Evolutionary conservation across 2,113 vertebrate species (phyloP), one percentile per base, ranked within the genome.

Genomic region (Fregata magnificens): DNA sequence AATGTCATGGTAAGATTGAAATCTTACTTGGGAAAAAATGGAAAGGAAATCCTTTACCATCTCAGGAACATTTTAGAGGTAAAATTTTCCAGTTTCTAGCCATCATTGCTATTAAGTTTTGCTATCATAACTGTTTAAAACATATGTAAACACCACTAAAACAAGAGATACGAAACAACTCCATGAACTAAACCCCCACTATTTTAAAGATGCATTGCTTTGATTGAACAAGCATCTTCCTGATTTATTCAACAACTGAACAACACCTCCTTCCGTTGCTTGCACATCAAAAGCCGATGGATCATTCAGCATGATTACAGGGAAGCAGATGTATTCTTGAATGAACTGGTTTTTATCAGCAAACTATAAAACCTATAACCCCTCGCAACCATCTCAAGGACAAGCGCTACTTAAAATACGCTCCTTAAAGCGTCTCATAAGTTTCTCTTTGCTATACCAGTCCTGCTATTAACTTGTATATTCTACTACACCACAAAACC

Each of bases 181-280:
- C 4, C 6, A 74, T 12, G 18, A 92, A 61, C 10, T 49, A 55
- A 47, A 49, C 1, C 10, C 6, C 42, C 26, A 8, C 19, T 31
- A 19, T 28, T 78, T 59, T 19, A 50, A 71, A 89, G 59, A 42
- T 9, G 20, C 22, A 38, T 36, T 66, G 59, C 32, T 80, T 49
- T 62, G n/a, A 79, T 2, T 76, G 55, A 82, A 53, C 13, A 67
- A 63, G 34, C 22, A 56, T 24, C n/a, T 38, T 78, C 32, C 34
- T 1, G 25, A n/a, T 78, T 38, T 40, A 44, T 34, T 29, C 77
- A 86, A 6, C 32, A 71, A 52, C 22, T 6, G 8, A 85, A 49
- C 6, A 45, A 22, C 1, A 0, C 5, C 50, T 49, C 19, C 36
- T 45, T 58, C 71, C 53, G 49, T 0, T n/a, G 17, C 40, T 22